Conservation (phyloP, 2,888 invertebrate genomes). For the Suillia variegata region DNA sequence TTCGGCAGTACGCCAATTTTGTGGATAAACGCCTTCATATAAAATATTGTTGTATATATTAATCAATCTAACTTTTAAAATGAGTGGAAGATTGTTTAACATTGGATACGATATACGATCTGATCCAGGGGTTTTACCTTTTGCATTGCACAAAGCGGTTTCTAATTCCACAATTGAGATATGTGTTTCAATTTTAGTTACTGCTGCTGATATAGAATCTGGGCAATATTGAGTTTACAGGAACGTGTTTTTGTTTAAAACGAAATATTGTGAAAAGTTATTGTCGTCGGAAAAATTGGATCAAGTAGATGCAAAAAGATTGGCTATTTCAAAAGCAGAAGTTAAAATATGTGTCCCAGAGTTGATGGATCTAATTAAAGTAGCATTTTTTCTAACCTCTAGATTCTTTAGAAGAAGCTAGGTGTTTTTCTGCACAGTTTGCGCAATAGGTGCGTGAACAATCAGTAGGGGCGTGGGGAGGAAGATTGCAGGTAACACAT, state of each 20-base stretch:
- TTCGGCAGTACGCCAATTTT: constrained; percentile 6
- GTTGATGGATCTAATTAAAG: not conserved
- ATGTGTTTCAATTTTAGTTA: not conserved
- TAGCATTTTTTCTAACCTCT: constrained; percentile 7
- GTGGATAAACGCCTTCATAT: not conserved
- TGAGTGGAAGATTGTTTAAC: not conserved
- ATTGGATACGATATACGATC: not conserved
- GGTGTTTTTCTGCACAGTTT: constrained; percentile 22
- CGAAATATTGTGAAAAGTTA: not conserved
- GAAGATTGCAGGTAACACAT: constrained; percentile 24
- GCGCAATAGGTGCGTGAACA: constrained; percentile 25
- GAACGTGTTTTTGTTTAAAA: not conserved
- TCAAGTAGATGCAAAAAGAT: not conserved
- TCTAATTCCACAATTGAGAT: not conserved
- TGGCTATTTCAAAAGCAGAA: not conserved
- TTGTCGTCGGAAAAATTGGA: not conserved
- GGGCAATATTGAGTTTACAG: not conserved
- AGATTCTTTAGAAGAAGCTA: constrained; percentile 17
- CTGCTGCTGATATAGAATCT: not conserved
- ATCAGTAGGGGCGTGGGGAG: constrained; percentile 14
- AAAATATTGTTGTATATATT: not conserved
- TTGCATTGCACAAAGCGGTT: not conserved
- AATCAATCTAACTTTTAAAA: not conserved
- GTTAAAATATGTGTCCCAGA: not conserved
- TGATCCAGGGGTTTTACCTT: not conserved